A percentile compares a stretch with the other conserved stretches of the same genome.
These are phyloP conservation scores for Drosophila stalkeri DNA, from an alignment of 2,888 invertebrate genomes.

Conservation along the genomic window DNA sequence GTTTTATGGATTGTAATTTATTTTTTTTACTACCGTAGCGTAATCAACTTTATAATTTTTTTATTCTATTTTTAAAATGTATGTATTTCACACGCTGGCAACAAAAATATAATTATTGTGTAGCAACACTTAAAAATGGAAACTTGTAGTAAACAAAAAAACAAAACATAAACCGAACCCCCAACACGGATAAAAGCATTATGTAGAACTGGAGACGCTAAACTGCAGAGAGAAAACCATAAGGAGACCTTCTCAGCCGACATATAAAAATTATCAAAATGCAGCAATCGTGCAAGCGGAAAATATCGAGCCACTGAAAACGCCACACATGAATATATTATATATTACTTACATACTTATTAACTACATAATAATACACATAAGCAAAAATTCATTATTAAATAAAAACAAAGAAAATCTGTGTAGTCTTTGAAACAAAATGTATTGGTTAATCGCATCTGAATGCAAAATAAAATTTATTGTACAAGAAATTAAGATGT, in stretches of 20 bases:
- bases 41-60: slow-evolving; percentile 80
- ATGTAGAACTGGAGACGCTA: slow-evolving; percentile 27
- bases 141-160: slow-evolving; percentile 61
- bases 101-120: slow-evolving; percentile 68
- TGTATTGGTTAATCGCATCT: slow-evolving; percentile 72
- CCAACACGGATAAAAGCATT: slow-evolving; percentile 7
- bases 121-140: slow-evolving; percentile 75
- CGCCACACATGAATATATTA: slow-evolving; percentile 68
- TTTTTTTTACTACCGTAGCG: slow-evolving; percentile 72
- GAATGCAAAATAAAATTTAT: slow-evolving; percentile 71
- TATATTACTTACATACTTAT: slow-evolving; percentile 77
- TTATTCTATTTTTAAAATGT: slow-evolving; percentile 75
- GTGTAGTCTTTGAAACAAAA: slow-evolving; percentile 68
- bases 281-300: slow-evolving; percentile 38
- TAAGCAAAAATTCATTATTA: slow-evolving; percentile 74
- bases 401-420: slow-evolving; percentile 50
- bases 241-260: slow-evolving; percentile 23
- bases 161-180: background rate
- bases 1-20: slow-evolving; percentile 31
- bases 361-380: slow-evolving; percentile 65
- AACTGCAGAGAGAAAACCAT: slow-evolving; percentile 18
- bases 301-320: slow-evolving; percentile 46
- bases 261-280: slow-evolving; percentile 54
- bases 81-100: slow-evolving; percentile 77
- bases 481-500: slow-evolving; percentile 40